Conservation (phyloP, 1,140 invertebrate species). For the Hyphantria cunea region DNA sequence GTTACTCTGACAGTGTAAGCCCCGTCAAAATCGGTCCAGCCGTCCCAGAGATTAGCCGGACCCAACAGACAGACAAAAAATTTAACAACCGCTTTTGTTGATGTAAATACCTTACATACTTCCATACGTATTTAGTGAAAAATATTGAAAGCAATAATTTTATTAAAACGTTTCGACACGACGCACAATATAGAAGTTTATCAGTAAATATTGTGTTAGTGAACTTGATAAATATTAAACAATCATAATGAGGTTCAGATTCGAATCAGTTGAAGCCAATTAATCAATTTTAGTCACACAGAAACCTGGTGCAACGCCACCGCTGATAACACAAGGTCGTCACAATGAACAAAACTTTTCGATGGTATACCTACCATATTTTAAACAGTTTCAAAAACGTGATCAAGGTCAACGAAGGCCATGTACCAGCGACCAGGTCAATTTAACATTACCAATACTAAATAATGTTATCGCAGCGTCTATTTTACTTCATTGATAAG, state of each 20-base stretch:
- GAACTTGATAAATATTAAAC: slow-evolving; percentile 22
- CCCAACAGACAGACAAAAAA: too few relatives aligned
- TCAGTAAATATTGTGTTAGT: slow-evolving; percentile 17
- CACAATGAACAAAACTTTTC: slow-evolving; percentile 8
- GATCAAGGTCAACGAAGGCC: not conserved
- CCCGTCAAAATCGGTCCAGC: too few relatives aligned
- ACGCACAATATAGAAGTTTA: not conserved
- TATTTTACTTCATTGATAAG: slow-evolving; percentile 19
- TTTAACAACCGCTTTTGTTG: too few relatives aligned
- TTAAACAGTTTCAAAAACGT: not conserved
- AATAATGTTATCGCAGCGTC: not conserved
- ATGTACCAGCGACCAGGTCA: too few relatives aligned
- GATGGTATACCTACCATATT: slow-evolving; percentile 1
- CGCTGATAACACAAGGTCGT: slow-evolving; percentile 21
- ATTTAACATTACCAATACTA: not conserved
- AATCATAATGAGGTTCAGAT: slow-evolving; percentile 13
- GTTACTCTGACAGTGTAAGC: too few relatives aligned
- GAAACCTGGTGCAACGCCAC: slow-evolving; percentile 1
- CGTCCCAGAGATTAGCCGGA: too few relatives aligned
- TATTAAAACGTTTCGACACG: not conserved
- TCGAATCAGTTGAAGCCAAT: slow-evolving; percentile 6
- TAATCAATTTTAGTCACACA: slow-evolving; percentile 7
- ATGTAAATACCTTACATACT: too few relatives aligned
- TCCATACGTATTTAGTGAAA: too few relatives aligned
- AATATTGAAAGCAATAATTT: not conserved